Evolutionary conservation across 2,888 invertebrate genomes (phyloP).

Genomic region (Stenolophus ochropezus): DNA sequence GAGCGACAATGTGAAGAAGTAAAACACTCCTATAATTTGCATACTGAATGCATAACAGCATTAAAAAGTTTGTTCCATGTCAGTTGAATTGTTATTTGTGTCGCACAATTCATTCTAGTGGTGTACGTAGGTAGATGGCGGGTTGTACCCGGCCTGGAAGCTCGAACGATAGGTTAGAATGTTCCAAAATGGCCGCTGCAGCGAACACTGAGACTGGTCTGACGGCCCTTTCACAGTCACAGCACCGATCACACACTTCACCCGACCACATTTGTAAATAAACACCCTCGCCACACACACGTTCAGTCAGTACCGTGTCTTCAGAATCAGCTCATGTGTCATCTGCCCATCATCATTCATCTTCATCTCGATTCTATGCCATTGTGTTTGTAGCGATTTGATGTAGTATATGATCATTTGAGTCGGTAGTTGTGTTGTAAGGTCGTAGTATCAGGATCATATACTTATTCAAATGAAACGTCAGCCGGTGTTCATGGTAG

Average conservation of each 20-base stretch:
- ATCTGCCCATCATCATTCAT: constrained; percentile 8
- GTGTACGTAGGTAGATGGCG: constrained; percentile 12
- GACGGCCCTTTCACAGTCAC: constrained; percentile 2
- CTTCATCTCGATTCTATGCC: background rate
- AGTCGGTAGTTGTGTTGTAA: background rate
- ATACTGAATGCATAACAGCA: constrained; percentile 58
- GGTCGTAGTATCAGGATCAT: background rate
- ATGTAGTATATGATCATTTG: background rate
- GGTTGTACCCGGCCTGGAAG: constrained; percentile 1
- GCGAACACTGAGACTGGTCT: constrained; percentile 25
- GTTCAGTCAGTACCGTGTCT: constrained; percentile 14
- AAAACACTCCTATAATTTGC: constrained; percentile 45
- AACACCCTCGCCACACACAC: constrained; percentile 35
- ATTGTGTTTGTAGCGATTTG: constrained; percentile 10
- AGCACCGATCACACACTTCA: constrained; percentile 33
- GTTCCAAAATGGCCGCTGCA: constrained; percentile 21
- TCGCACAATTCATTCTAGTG: constrained; percentile 40
- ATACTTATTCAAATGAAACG: background rate
- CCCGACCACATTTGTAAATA: constrained; percentile 40
- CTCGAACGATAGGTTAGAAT: constrained; percentile 39
- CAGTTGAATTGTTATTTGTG: constrained; percentile 52
- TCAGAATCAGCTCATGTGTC: background rate
- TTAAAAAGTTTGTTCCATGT: constrained; percentile 55
- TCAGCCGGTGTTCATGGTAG: constrained; percentile 46
- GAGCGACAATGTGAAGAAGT: constrained; percentile 25